Base-by-base conservation (phyloP, 2,113 vertebrate genomes). In the Eulacestoma nigropectus region DNA sequence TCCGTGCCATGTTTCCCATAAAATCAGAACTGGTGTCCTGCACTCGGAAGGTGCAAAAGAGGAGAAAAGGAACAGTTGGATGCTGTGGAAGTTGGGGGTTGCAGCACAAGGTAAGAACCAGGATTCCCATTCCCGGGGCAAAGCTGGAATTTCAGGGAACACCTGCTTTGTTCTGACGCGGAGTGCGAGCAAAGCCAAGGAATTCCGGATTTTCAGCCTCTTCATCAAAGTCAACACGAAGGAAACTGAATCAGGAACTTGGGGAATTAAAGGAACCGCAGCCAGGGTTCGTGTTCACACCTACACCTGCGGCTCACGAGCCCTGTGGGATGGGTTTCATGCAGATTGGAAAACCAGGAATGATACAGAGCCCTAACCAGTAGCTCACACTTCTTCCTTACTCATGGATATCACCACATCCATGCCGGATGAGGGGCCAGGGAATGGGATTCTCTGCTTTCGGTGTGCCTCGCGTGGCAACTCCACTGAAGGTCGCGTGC, bases 251-350 rank as follows among this genome's bases (percentile, higher is more conserved):
- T 41, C 44, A 13, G 30, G 18, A 84, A 6, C 16, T 59, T 17
- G 4, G 46, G 73, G 68, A 89, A 17, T 76, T 41, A 3, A 21
- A 81, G 25, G 25, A 83, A 13, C 10, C 3, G 49, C 30, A 60
- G 63, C 33, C 67, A 80, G 59, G 7, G 25, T 39, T 90, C 26
- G 39, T 76, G 44, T 80, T 91, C 89, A 63, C 80, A 59, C 52
- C 83, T 27, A 9, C 73, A 73, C n/a, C 59, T 88, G 6, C 35
- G 17, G 46, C 2, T 44, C 50, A 7, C 1, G 19, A 8, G 52
- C 35, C 73, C 10, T 3, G 3, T 2, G 42, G 63, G 83, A 60
- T 0, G 32, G 22, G 11, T 35, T n/a, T 33, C 0, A 26, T 5
- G 35, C 13, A 55, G 44, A 17, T 23, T 35, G 57, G 69, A 91